phyloP scores from a whole-genome alignment of 2,797 vertebrate species.

The Melanotaenia boesemani region DNA sequence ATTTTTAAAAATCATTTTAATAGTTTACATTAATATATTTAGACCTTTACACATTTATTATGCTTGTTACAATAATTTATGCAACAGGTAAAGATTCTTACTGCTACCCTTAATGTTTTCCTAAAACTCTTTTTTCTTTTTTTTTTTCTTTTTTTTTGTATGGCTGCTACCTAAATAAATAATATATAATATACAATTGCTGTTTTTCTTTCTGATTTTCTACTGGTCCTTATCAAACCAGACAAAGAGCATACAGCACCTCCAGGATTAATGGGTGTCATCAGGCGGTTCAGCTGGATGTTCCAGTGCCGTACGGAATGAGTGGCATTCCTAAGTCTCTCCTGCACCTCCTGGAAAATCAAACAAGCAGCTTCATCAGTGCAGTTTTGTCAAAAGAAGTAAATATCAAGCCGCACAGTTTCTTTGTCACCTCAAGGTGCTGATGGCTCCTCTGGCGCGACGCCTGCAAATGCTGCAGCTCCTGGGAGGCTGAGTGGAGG shows the following conservation, averaged over 20 bases:
- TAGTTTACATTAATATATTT: neutral
- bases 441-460: conserved; percentile 76
- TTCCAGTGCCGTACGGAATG: conserved; percentile 84
- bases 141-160: no score
- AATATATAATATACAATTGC: no score
- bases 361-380: neutral
- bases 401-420: neutral
- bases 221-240: no score
- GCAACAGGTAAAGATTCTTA: no score
- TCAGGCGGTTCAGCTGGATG: conserved; percentile 84
- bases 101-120: no score
- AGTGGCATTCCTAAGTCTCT: conserved; percentile 78
- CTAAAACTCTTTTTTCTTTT: no score
- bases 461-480: conserved; percentile 76
- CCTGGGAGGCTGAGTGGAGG: conserved; percentile 75
- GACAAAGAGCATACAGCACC: conserved; percentile 57
- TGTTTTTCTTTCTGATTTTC: no score
- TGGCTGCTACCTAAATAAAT: no score
- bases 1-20: neutral
- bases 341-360: conserved; percentile 76
- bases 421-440: conserved; percentile 68
- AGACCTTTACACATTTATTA: no score
- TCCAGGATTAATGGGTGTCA: conserved; percentile 83
- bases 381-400: neutral
- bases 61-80: no score